Conservation (phyloP, 2,888 invertebrate genomes). For the Peribatodes rhomboidaria region DNA sequence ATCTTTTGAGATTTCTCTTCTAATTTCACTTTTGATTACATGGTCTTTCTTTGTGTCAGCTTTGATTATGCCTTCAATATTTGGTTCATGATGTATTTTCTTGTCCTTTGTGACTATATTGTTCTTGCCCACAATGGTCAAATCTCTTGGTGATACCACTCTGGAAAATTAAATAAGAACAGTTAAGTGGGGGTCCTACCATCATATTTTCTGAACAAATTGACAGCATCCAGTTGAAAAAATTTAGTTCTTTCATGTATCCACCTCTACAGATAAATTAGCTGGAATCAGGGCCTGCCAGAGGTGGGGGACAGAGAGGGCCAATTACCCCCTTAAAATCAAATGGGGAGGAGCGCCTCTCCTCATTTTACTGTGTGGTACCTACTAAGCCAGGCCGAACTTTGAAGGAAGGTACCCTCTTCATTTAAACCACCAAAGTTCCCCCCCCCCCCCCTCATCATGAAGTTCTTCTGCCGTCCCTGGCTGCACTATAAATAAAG, state of each 20-base stretch:
- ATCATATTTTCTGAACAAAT: background rate
- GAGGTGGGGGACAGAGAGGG: no score
- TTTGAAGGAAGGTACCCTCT: no score
- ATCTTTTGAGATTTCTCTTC: conserved; percentile 45
- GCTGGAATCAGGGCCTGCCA: no score
- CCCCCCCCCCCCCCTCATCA: no score
- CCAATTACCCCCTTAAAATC: no score
- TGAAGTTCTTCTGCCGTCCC: no score
- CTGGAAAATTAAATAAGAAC: conserved; percentile 52
- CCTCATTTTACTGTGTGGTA: no score
- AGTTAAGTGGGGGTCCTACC: background rate
- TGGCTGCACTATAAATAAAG: background rate
- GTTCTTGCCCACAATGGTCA: conserved; percentile 74
- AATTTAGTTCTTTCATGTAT: background rate
- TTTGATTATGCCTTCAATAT: conserved; percentile 37
- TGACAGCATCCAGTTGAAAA: no score
- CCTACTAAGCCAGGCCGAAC: no score
- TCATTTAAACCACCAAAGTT: no score
- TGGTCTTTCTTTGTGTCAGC: conserved; percentile 49
- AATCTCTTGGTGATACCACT: conserved; percentile 76
- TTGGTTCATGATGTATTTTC: conserved; percentile 45
- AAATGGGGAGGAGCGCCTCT: no score
- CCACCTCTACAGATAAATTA: background rate
- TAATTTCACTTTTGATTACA: conserved; percentile 38
- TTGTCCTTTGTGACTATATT: conserved; percentile 64